phyloP scores from a whole-genome alignment of 2,113 vertebrate species.

The Microtus montanus region DNA sequence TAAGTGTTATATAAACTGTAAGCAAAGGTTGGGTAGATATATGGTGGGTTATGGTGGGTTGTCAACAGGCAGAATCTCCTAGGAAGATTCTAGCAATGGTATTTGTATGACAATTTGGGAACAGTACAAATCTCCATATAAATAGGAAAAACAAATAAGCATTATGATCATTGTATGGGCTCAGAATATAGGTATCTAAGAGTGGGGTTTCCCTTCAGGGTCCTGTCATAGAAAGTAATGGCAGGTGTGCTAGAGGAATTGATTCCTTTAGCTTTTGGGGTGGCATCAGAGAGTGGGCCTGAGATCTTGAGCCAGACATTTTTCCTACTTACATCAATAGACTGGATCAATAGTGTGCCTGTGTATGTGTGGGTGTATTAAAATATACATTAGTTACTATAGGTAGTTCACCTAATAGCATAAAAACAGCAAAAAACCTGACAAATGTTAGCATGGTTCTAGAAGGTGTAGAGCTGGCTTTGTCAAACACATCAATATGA shows the following conservation, averaged over 20 bases:
- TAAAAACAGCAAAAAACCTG: not conserved
- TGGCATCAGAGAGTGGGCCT: not conserved
- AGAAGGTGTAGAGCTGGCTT: not conserved
- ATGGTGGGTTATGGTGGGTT: too few species aligned
- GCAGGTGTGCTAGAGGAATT: not conserved
- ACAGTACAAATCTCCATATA: not conserved
- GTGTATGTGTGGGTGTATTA: too few species aligned
- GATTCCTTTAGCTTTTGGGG: not conserved
- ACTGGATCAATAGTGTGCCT: not conserved
- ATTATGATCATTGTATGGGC: not conserved
- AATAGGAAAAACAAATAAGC: fast-evolving
- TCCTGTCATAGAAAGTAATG: not conserved
- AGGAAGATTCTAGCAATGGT: not conserved
- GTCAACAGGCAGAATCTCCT: not conserved
- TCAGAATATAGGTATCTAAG: not conserved
- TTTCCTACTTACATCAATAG: not conserved
- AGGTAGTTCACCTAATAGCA: not conserved
- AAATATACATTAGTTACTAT: not conserved
- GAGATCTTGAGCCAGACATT: not conserved
- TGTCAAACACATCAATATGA: not conserved
- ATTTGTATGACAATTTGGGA: not conserved
- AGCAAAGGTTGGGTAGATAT: not conserved
- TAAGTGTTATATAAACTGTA: not conserved
- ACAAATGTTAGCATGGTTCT: not conserved
- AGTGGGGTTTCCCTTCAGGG: not conserved